A percentile compares a stretch with the other conserved stretches of the same genome.
phyloP scores from a whole-genome alignment of 92 coral and sea anemone species.

The Hydrozoanthus gracilis region DNA sequence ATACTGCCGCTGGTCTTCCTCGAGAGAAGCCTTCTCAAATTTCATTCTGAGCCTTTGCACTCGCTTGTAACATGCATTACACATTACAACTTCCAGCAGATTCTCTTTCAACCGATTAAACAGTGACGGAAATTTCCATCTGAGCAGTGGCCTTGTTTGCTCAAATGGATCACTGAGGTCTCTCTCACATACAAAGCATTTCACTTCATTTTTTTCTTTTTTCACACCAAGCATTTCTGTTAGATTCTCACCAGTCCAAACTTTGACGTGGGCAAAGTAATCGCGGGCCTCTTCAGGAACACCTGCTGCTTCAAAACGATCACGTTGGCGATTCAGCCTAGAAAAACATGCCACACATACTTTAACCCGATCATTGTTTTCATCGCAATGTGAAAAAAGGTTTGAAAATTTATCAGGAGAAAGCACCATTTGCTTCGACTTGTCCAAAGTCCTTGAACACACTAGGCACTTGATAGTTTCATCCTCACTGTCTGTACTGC shows the following conservation, averaged over 20 bases:
- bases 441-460: conserved; percentile 64
- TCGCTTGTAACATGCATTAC: conserved; percentile 74
- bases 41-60: conserved; percentile 68
- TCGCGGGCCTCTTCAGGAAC: conserved; percentile 77
- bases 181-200: conserved; percentile 78
- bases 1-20: conserved; percentile 74
- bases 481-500: too few relatives aligned
- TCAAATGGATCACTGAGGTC: conserved; percentile 46
- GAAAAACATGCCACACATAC: conserved; percentile 76
- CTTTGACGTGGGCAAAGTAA: conserved; percentile 76
- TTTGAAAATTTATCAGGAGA: conserved; percentile 74
- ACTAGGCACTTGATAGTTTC: conserved; percentile 62
- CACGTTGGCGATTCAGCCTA: conserved; percentile 77
- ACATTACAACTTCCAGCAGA: conserved; percentile 48
- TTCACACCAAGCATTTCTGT: conserved; percentile 23
- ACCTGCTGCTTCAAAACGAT: conserved; percentile 72
- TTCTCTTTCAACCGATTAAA: conserved; percentile 66
- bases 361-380: conserved; percentile 67
- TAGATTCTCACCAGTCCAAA: conserved; percentile 71
- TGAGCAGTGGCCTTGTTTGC: conserved; percentile 57
- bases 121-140: conserved; percentile 70
- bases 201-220: conserved; percentile 22
- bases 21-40: conserved; percentile 69
- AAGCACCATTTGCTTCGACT: conserved; percentile 66
- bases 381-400: conserved; percentile 63